Evolutionary conservation across 1,140 invertebrate species (phyloP).

Genomic region (Apis florea): DNA sequence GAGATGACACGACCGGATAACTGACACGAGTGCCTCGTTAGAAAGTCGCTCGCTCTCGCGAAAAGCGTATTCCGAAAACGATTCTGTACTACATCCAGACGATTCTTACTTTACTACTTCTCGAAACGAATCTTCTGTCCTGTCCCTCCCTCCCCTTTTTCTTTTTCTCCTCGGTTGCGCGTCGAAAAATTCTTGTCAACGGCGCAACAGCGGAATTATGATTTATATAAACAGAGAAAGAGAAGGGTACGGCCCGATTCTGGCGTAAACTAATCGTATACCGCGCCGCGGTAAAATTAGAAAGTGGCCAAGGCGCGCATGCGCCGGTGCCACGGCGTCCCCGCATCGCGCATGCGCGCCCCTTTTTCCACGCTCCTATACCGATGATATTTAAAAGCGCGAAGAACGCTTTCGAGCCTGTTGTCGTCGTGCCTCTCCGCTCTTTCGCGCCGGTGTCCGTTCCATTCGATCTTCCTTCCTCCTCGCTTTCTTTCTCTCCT

Average conservation of each 20-base stretch:
- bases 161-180: too few relatives aligned
- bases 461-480: constrained; percentile 63
- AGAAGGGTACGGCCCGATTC: constrained; percentile 13
- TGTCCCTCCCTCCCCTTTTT: too few relatives aligned
- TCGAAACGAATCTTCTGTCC: too few relatives aligned
- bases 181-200: constrained; percentile 16
- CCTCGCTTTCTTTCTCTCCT: background rate
- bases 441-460: constrained; percentile 57
- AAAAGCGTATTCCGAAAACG: too few relatives aligned
- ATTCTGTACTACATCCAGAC: too few relatives aligned
- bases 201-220: background rate
- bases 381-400: constrained; percentile 56
- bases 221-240: constrained; percentile 53
- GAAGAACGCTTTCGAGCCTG: constrained; percentile 34
- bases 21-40: too few relatives aligned
- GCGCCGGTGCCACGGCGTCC: constrained; percentile 15
- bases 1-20: too few relatives aligned
- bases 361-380: constrained; percentile 14
- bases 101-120: too few relatives aligned
- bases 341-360: constrained; percentile 11
- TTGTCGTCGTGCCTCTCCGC: constrained; percentile 39
- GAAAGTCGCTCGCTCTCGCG: too few relatives aligned
- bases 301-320: constrained; percentile 51
- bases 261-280: constrained; percentile 28
- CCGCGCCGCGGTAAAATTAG: constrained; percentile 58